phyloP scores from a whole-genome alignment of 2,113 vertebrate genomes.

The Oryzias celebensis region DNA sequence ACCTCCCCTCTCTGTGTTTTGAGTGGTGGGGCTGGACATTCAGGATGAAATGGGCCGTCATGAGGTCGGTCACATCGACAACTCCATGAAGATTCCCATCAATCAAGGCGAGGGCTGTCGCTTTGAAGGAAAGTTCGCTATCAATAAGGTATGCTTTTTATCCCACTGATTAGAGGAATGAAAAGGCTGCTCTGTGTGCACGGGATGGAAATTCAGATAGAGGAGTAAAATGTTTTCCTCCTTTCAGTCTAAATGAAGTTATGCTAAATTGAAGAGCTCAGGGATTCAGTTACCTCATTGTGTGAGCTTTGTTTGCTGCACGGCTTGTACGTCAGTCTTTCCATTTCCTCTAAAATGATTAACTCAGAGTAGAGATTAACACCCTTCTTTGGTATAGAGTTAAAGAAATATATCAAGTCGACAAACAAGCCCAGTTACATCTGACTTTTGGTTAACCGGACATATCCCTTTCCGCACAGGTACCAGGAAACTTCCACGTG shows the following conservation, averaged over 20 bases:
- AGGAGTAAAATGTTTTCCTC: conserved; percentile 3
- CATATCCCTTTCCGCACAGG: conserved; percentile 70
- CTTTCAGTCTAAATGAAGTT: conserved; percentile 39
- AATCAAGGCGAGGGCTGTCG: conserved; percentile 90
- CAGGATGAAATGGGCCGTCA: conserved; percentile 99
- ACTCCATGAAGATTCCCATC: conserved; percentile 94
- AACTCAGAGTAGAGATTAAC: conserved; percentile 47
- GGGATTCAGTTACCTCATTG: conserved; percentile 28
- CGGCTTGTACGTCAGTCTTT: conserved; percentile 53
- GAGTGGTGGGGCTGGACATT: conserved; percentile 97
- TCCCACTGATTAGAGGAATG: neutral
- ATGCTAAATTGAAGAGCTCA: conserved; percentile 28
- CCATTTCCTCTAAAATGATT: conserved; percentile 59
- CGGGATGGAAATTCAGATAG: too few species aligned
- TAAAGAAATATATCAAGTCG: conserved; percentile 13
- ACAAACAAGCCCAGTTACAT: conserved; percentile 3
- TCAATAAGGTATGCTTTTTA: conserved; percentile 88
- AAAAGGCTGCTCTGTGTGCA: too few species aligned
- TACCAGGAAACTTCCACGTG: conserved; percentile 97
- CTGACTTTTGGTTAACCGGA: conserved; percentile 28
- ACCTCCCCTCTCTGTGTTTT: neutral
- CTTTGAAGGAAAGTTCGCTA: conserved; percentile 94
- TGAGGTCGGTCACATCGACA: conserved; percentile 97
- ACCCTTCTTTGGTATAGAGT: conserved; percentile 15
- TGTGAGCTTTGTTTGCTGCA: conserved; percentile 13